Conservation (phyloP, 2,797 vertebrate species). For the Lycodopsis pacificus region DNA sequence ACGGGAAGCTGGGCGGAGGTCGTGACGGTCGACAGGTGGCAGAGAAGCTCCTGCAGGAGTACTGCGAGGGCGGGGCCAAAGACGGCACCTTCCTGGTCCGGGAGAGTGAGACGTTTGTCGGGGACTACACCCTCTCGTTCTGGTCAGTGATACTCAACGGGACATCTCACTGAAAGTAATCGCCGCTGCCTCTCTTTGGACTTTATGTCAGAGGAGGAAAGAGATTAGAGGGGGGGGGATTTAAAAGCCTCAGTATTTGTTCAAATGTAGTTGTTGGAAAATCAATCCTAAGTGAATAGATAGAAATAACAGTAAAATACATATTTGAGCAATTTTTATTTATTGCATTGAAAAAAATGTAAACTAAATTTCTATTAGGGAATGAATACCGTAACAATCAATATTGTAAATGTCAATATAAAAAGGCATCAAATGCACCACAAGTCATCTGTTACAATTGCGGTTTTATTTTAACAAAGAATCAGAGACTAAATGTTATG, state of each 20-base stretch:
- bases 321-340: neutral
- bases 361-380: neutral
- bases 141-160: slow-evolving; percentile 82
- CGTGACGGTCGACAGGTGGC: slow-evolving; percentile 95
- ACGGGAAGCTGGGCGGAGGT: slow-evolving; percentile 93
- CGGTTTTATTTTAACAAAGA: neutral
- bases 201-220: neutral
- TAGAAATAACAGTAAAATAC: neutral
- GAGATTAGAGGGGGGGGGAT: neutral
- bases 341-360: neutral
- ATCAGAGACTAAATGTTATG: neutral
- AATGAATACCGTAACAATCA: neutral
- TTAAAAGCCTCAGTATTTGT: neutral
- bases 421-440: neutral
- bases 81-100: slow-evolving; percentile 96
- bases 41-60: slow-evolving; percentile 93
- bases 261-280: neutral
- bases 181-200: neutral
- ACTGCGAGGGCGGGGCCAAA: slow-evolving; percentile 93
- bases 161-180: neutral
- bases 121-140: slow-evolving; percentile 97
- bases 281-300: neutral
- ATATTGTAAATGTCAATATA: neutral
- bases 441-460: neutral
- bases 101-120: slow-evolving; percentile 97